Evolutionary conservation across 1,140 invertebrate genomes (phyloP).

Genomic region (Cherax quadricarinatus): DNA sequence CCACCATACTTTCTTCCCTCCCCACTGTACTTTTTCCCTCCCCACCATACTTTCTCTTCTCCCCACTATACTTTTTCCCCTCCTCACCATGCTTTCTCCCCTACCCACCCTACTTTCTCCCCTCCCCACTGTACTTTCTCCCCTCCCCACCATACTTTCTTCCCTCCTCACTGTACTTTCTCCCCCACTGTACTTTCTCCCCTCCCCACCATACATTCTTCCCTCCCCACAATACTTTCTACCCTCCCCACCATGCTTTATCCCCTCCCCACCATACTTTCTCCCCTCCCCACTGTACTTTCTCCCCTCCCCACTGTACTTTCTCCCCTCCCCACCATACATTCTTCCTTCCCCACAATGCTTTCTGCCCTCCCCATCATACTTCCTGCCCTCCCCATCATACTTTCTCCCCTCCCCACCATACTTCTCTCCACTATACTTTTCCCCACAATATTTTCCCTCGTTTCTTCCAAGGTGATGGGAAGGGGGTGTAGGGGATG

Average conservation of each 20-base stretch:
- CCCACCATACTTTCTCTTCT: not conserved
- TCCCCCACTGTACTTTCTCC: not conserved
- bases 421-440: not conserved
- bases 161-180: not conserved
- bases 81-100: too few species aligned
- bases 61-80: not conserved
- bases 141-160: not conserved
- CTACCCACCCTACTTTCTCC: not conserved
- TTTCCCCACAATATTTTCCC: not conserved
- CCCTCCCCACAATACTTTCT: not conserved
- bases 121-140: not conserved
- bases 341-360: not conserved
- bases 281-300: too few species aligned
- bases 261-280: not conserved
- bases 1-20: too few species aligned
- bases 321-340: too few species aligned
- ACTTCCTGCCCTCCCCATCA: not conserved
- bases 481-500: too few species aligned
- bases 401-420: not conserved
- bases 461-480: not conserved
- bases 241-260: too few species aligned
- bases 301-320: not conserved
- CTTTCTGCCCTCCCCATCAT: not conserved
- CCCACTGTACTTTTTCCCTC: too few species aligned
- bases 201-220: not conserved